Percentiles rank a stretch among this genome's conserved stretches.
Evolutionary conservation across 1,140 invertebrate species (phyloP).

Genomic region (Acyrthosiphon pisum): DNA sequence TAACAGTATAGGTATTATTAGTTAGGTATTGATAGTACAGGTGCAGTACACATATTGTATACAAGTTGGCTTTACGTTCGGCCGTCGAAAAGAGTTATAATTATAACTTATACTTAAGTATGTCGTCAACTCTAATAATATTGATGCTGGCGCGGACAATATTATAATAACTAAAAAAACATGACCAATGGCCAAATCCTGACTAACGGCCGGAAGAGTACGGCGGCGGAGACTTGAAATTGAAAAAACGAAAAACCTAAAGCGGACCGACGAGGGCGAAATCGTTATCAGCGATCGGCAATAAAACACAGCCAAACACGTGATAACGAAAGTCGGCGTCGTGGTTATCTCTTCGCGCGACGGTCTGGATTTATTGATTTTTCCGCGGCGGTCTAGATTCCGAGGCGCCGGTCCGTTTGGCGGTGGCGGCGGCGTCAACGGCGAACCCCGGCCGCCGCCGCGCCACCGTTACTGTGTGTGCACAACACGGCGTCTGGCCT

Average conservation of each 20-base stretch:
- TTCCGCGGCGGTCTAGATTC: slow-evolving; percentile 26
- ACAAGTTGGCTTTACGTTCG: background rate
- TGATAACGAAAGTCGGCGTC: background rate
- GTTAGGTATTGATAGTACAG: background rate
- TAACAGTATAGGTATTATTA: too few species aligned
- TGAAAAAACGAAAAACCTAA: background rate
- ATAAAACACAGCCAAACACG: background rate
- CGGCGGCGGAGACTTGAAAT: background rate
- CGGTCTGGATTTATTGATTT: slow-evolving; percentile 40
- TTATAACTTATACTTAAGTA: too few species aligned
- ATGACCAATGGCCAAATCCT: too few species aligned
- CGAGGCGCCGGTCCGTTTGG: slow-evolving; percentile 34
- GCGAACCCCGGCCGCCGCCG: background rate
- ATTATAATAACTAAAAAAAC: too few species aligned
- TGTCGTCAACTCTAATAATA: too few species aligned
- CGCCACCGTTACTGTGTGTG: background rate
- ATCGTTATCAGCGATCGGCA: background rate
- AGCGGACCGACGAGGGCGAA: background rate
- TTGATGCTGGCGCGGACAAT: too few species aligned
- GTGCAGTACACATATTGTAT: background rate
- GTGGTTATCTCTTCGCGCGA: background rate
- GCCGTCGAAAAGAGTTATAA: too few species aligned
- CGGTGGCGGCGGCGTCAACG: background rate
- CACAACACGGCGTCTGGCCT: background rate
- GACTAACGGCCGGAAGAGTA: background rate